Percentiles rank a stretch among this genome's conserved stretches.
phyloP scores from a whole-genome alignment of 2,113 vertebrate species.

The Ahaetulla prasina region DNA sequence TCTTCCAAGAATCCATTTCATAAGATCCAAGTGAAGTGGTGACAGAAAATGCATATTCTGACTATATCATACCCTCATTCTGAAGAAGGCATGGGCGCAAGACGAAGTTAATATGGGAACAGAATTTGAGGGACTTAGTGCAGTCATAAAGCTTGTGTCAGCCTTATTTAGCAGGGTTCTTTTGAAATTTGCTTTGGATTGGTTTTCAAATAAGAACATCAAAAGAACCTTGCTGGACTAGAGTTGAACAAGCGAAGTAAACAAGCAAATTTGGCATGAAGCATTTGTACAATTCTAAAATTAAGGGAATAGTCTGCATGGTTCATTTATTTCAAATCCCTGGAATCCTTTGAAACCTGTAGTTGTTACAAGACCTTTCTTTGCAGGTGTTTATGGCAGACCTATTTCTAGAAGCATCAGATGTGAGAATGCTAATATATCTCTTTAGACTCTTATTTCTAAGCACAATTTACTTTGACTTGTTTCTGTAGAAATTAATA shows the following conservation, averaged over 20 bases:
- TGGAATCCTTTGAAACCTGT: constrained; percentile 6
- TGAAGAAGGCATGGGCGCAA: background rate
- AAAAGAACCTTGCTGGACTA: background rate
- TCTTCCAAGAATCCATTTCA: background rate
- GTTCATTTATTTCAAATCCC: background rate
- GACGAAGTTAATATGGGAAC: background rate
- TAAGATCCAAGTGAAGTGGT: background rate
- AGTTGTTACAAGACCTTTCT: background rate
- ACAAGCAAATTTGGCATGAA: background rate
- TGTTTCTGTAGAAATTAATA: background rate
- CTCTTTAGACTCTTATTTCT: background rate
- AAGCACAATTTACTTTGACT: constrained; percentile 15
- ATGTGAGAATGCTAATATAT: background rate
- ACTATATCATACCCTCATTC: background rate
- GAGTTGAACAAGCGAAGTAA: background rate
- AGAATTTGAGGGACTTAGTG: background rate
- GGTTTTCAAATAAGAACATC: background rate
- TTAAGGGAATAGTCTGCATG: background rate
- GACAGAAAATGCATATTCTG: background rate
- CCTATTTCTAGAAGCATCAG: background rate
- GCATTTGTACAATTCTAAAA: background rate
- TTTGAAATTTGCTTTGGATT: background rate
- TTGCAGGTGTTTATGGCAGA: background rate
- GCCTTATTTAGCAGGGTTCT: background rate
- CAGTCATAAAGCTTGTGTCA: background rate